Percentiles rank a stretch among this genome's conserved stretches.
These are phyloP conservation scores for Mesoligia furuncula DNA, from an alignment of 2,888 invertebrate genomes.

Conservation along the genomic window DNA sequence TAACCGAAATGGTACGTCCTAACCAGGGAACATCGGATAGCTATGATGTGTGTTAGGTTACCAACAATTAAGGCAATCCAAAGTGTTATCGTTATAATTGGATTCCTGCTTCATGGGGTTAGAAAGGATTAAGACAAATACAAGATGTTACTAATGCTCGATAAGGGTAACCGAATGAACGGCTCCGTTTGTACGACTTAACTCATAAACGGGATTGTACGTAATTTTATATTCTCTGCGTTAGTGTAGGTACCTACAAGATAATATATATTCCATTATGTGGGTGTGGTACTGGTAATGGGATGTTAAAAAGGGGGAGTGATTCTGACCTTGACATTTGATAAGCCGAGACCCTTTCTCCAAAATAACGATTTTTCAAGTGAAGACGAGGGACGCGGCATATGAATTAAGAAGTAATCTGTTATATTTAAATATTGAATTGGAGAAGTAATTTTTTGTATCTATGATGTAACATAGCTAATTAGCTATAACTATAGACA, in stretches of 20 bases:
- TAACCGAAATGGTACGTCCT: background rate
- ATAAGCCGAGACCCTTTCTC: slow-evolving; percentile 1
- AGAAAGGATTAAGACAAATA: background rate
- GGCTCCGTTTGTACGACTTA: slow-evolving; percentile 1
- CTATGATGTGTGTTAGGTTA: background rate
- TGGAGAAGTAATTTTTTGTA: background rate
- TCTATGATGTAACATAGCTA: background rate
- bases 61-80: background rate
- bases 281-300: slow-evolving; percentile 4
- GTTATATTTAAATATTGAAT: background rate
- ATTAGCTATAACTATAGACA: too few species aligned
- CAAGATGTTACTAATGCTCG: background rate
- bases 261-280: slow-evolving; percentile 12
- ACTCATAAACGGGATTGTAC: background rate
- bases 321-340: slow-evolving; percentile 48
- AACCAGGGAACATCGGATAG: background rate
- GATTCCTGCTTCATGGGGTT: background rate
- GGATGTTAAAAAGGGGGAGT: slow-evolving; percentile 8
- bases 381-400: background rate
- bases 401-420: background rate
- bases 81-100: background rate
- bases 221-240: background rate
- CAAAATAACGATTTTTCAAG: slow-evolving; percentile 36
- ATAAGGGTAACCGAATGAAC: background rate
- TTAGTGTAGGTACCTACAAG: background rate